Evolutionary conservation across 2,113 vertebrate genomes (phyloP).

Genomic region (Tenebrosternarchus preto): DNA sequence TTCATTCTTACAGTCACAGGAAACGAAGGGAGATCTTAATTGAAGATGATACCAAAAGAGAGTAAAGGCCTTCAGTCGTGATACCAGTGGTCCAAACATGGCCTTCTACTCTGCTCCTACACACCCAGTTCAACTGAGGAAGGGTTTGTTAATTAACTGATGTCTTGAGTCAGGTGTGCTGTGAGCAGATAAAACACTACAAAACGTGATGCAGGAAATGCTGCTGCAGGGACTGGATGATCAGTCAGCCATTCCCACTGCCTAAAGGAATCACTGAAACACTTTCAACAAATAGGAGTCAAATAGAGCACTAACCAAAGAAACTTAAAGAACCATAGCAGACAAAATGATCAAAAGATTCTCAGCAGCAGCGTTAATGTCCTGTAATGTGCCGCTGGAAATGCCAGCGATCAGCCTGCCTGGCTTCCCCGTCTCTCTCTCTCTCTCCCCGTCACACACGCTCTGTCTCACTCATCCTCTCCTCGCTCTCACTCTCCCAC

Average conservation of each 20-base stretch:
- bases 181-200: too few species aligned
- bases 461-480: background rate
- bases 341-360: constrained; percentile 13
- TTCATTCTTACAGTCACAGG: background rate
- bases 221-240: background rate
- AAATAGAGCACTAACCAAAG: background rate
- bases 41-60: background rate
- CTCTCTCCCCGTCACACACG: background rate
- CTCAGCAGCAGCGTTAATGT: constrained; percentile 30
- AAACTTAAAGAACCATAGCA: background rate
- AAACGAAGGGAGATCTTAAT: background rate
- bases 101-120: too few species aligned
- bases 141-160: too few species aligned
- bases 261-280: background rate
- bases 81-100: background rate
- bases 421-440: too few species aligned
- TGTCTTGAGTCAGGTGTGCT: too few species aligned
- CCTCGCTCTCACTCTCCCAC: too few species aligned
- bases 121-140: too few species aligned
- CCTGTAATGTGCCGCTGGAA: constrained; percentile 25
- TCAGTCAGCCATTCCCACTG: background rate
- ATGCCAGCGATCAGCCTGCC: background rate
- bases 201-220: too few species aligned
- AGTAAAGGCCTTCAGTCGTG: background rate
- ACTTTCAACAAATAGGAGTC: background rate